Percentiles rank a stretch among this genome's conserved stretches.
phyloP scores from a whole-genome alignment of 2,797 vertebrate species.

The Onychomys torridus region DNA sequence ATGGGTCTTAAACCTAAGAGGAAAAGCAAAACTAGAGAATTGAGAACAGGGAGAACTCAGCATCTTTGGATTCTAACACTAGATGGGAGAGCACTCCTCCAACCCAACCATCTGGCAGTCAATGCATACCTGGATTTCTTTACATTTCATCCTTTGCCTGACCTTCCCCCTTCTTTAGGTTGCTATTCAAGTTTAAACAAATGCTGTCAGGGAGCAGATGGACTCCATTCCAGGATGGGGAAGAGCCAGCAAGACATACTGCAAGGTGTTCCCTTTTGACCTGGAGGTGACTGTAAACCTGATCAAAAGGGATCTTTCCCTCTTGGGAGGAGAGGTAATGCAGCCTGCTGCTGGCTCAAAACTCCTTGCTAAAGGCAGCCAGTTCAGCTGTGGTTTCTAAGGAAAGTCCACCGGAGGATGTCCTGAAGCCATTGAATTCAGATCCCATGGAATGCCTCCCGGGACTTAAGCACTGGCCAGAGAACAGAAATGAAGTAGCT shows the following conservation, averaged over 20 bases:
- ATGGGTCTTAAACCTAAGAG: neutral
- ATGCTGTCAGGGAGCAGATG: slow-evolving; percentile 75
- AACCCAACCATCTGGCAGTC: slow-evolving; percentile 82
- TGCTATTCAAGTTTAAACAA: slow-evolving; percentile 79
- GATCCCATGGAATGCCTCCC: slow-evolving; percentile 77
- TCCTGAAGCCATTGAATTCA: slow-evolving; percentile 73
- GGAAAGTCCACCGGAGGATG: slow-evolving; percentile 62
- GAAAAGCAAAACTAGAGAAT: slow-evolving; percentile 20
- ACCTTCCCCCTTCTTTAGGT: slow-evolving; percentile 42
- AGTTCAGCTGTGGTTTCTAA: slow-evolving; percentile 77
- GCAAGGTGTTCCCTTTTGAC: slow-evolving; percentile 80
- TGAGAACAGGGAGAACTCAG: slow-evolving; percentile 69
- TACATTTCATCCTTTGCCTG: slow-evolving; percentile 27
- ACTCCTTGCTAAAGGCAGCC: slow-evolving; percentile 68
- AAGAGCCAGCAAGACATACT: slow-evolving; percentile 77
- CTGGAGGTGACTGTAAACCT: slow-evolving; percentile 78
- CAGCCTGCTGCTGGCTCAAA: slow-evolving; percentile 73
- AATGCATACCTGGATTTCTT: slow-evolving; percentile 75
- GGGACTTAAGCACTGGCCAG: slow-evolving; percentile 73
- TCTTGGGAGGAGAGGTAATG: slow-evolving; percentile 78
- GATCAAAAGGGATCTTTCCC: slow-evolving; percentile 78
- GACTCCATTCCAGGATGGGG: slow-evolving; percentile 69
- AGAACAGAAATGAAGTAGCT: slow-evolving; percentile 82
- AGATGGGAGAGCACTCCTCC: slow-evolving; percentile 22
- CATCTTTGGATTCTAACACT: slow-evolving; percentile 54